Base-by-base conservation (phyloP, 2,113 vertebrate species). In the Australoheros scitulus region DNA sequence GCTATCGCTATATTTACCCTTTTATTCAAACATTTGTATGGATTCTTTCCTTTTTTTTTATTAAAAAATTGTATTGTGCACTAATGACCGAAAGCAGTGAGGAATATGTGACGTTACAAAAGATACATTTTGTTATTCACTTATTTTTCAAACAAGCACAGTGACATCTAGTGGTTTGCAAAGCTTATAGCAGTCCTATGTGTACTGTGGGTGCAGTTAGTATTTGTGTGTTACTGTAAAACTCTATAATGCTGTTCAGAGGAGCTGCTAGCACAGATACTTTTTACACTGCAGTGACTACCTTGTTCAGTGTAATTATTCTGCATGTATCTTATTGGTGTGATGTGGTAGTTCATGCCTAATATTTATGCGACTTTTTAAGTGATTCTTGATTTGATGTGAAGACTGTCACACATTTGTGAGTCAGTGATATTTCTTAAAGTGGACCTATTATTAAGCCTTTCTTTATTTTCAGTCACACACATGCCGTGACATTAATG, bases 101-200 rank as follows among this genome's bases (percentile, higher is more conserved):
- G 52, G 17, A 32, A 50, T 20, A 3, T 52, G 24, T 52, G 17
- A 55, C 17, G 32, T 55, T n/a, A 72, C 55, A 52, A 26, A 17
- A 52, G 47, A 72, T 34, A 5, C 1, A 70, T 70, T 52, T 3
- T 20, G 43, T 52, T 52, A 29, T 5, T 70, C 15, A 52, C 2
- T 52, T 55, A 72, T 72, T 52, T 55, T 72, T 47, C 18, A 52
- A 72, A 55, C 43, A 52, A 55, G 15, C 56, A 76, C 47, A 89
- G 76, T 11, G 85, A 80, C 79, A 82, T 77, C 76, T 80, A 74
- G 57, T 82, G 88, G 61, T 56, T 60, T 55, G 2, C 61, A 56
- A 36, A 63, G 4, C 26, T 50, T 58, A 58, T 5, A 52, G 58
- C 81, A 56, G 61, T 11, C 26, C 7, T 36, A 29, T 50, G 8